Conservation (phyloP, 2,797 vertebrate species). For the Enteromius treurensis region DNA sequence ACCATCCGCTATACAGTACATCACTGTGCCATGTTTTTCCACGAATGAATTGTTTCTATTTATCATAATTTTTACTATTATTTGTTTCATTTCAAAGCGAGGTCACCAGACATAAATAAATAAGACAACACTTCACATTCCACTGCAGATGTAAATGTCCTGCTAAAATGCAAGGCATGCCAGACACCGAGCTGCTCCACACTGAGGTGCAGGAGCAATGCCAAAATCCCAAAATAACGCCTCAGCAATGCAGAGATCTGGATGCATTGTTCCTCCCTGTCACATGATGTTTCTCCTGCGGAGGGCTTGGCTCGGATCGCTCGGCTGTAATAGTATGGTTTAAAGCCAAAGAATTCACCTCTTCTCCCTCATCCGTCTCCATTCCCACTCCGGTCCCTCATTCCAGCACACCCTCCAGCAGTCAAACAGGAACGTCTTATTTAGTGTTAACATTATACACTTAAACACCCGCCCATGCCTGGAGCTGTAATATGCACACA, state of each 20-base stretch:
- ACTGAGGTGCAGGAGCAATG: conserved; percentile 14
- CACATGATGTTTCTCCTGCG: conserved; percentile 44
- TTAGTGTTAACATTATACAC: conserved; percentile 29
- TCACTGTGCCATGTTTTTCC: not conserved
- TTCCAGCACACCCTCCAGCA: conserved; percentile 51
- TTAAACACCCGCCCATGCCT: conserved; percentile 13
- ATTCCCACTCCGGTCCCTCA: conserved; percentile 31
- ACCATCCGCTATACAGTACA: not conserved
- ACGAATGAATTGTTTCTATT: not conserved
- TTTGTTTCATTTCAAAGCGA: not conserved
- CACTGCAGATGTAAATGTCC: not conserved
- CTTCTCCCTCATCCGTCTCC: conserved; percentile 22
- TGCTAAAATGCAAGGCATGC: conserved; percentile 31
- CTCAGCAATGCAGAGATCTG: conserved; percentile 20
- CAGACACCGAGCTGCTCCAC: conserved; percentile 8
- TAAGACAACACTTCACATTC: conserved; percentile 5
- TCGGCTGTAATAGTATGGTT: conserved; percentile 51
- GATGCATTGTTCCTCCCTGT: conserved; percentile 28
- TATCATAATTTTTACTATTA: not conserved
- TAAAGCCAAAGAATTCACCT: conserved; percentile 51
- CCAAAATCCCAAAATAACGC: conserved; percentile 36
- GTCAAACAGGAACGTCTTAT: conserved; percentile 41
- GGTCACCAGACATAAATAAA: not conserved
- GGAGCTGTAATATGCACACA: conserved; percentile 12
- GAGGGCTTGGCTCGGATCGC: conserved; percentile 42